Evolutionary conservation across 2,888 invertebrate genomes (phyloP), one percentile per base, ranked within the genome.

Genomic region (Rhagium mordax): DNA sequence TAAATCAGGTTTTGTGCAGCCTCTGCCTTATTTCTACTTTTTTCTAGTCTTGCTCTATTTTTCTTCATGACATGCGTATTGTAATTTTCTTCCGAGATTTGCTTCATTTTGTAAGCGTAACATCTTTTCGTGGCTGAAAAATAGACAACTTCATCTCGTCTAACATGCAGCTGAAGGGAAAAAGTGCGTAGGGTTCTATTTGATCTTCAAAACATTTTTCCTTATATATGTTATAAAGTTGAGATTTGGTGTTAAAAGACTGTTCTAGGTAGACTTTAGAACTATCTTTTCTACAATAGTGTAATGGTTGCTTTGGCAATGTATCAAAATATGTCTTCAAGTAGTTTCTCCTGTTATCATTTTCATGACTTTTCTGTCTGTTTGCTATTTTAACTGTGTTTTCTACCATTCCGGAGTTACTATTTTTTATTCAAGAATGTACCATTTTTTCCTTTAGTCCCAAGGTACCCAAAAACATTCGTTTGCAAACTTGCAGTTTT

Each of bases 221-320:
- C 33, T 72, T 72, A 47, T 72, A 72, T 20, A 72, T 15, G 15
- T 67, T 47, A 61, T 72, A 59, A 1, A 72, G 53, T 16, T 72
- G 69, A 60, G 33, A 24, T 60, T 72, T 72, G 8, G 68, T 33
- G 48, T 60, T 20, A 29, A 72, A 72, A 47, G 53, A 29, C 48
- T 69, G 60, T 27, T 72, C 72, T 27, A 72, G 49, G 21, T 72
- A 72, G 5, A 72, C 51, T 60, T 72, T 72, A 24, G 57, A 53
- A 59, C 55, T 70, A 48, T 60, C 65, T 60, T 29, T 41, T 49
- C 72, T 21, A 33, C 68, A 70, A 60, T 72, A 72, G 41, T 69
- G 72, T 16, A 21, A 49, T 47, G 41, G 49, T 20, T 68, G 49
- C 29, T 70, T 72, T 15, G 72, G 68, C 20, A 64, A 21, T 20